Percentiles rank a stretch among this genome's conserved stretches.
Evolutionary conservation across 2,797 vertebrate genomes (phyloP).

Genomic region (Melopsittacus undulatus): DNA sequence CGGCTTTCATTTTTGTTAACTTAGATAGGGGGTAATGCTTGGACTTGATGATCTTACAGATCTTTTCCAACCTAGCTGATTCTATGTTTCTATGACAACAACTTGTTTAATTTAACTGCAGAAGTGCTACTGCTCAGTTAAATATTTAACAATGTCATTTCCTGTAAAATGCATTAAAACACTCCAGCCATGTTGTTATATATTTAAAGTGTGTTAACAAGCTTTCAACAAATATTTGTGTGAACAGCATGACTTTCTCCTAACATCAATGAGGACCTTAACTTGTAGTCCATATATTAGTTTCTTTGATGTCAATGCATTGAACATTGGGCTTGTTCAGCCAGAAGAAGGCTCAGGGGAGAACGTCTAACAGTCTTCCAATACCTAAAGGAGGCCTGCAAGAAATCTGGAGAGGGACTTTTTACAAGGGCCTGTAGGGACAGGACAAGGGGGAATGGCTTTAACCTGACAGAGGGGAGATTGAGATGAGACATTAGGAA

Average conservation of each 20-base stretch:
- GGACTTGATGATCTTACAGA: not conserved
- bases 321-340: not conserved
- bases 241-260: not conserved
- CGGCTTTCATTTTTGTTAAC: not conserved
- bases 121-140: not conserved
- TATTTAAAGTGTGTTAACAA: not conserved
- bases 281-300: not conserved
- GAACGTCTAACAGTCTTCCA: not conserved
- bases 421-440: no score
- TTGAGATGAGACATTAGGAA: no score
- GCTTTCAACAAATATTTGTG: not conserved
- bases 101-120: not conserved
- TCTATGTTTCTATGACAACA: not conserved
- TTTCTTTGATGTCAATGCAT: not conserved
- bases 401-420: not conserved
- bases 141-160: not conserved
- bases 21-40: not conserved
- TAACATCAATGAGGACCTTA: not conserved
- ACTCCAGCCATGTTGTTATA: not conserved
- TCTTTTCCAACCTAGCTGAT: not conserved
- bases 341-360: not conserved
- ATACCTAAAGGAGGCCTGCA: not conserved
- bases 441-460: no score
- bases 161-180: not conserved
- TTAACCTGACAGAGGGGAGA: no score